These are phyloP conservation scores for Zaprionus nigranus DNA, from an alignment of 1,140 invertebrate species.

Conservation along the genomic window DNA sequence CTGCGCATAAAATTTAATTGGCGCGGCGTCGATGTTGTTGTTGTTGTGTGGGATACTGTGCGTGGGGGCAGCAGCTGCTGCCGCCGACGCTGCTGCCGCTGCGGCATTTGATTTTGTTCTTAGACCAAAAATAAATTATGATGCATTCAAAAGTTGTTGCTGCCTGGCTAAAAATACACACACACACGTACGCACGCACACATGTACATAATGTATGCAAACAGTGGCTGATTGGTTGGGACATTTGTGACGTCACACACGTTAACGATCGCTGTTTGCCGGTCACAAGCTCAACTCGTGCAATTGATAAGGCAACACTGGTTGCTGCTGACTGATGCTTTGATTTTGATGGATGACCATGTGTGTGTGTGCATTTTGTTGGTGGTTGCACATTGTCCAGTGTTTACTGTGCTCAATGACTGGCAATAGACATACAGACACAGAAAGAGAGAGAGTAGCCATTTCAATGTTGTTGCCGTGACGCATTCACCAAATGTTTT, in stretches of 20 bases:
- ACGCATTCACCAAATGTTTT: slow-evolving; percentile 37
- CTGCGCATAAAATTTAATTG: slow-evolving; percentile 48
- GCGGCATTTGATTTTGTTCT: slow-evolving; percentile 41
- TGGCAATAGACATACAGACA: not conserved
- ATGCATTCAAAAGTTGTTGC: slow-evolving; percentile 63
- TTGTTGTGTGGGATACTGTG: slow-evolving; percentile 36
- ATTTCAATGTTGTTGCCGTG: slow-evolving; percentile 41
- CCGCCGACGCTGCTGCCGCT: not conserved
- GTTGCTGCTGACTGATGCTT: slow-evolving; percentile 9
- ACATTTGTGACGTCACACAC: slow-evolving; percentile 60
- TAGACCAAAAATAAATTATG: slow-evolving; percentile 76
- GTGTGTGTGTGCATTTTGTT: not conserved
- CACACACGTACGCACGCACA: slow-evolving; percentile 3
- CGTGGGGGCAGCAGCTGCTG: slow-evolving; percentile 31
- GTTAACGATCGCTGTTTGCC: slow-evolving; percentile 29
- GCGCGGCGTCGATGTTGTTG: slow-evolving; percentile 14
- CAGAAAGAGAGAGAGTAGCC: slow-evolving; percentile 2
- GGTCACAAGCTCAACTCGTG: slow-evolving; percentile 53
- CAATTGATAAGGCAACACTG: slow-evolving; percentile 40
- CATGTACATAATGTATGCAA: slow-evolving; percentile 13
- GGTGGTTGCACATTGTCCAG: slow-evolving; percentile 6
- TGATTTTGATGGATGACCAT: slow-evolving; percentile 30
- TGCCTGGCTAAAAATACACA: slow-evolving; percentile 63
- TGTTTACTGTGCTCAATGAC: slow-evolving; percentile 7
- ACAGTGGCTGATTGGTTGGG: slow-evolving; percentile 32